phyloP scores from a whole-genome alignment of 2,113 vertebrate species.

The Rattus rattus region DNA sequence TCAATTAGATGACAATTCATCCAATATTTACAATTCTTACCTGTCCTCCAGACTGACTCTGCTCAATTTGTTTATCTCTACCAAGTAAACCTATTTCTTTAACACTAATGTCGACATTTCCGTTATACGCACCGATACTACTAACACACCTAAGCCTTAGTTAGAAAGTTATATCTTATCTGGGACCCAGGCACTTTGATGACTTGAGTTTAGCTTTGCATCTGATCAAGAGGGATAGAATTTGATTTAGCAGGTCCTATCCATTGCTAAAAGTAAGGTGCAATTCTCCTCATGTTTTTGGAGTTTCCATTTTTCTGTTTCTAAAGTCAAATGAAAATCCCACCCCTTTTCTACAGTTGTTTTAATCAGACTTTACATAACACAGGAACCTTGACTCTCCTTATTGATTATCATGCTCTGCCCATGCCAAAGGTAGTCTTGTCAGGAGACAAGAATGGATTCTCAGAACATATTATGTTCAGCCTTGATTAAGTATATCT shows the following conservation, averaged over 20 bases:
- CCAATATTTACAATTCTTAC: not conserved
- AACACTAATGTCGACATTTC: not conserved
- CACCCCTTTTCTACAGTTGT: not conserved
- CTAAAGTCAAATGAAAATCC: not conserved
- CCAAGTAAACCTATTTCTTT: not conserved
- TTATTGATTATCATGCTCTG: not conserved
- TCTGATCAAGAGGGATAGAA: not conserved
- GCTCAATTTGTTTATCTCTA: not conserved
- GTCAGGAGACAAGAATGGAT: fast-evolving
- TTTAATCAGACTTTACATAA: not conserved
- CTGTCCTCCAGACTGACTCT: not conserved
- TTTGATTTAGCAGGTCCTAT: not conserved
- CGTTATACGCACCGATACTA: not conserved
- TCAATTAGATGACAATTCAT: not conserved
- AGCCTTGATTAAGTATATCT: not conserved
- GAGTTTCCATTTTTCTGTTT: not conserved
- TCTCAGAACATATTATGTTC: not conserved
- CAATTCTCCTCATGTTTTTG: not conserved
- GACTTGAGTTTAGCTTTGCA: not conserved
- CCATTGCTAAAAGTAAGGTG: not conserved
- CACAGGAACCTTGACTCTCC: not conserved
- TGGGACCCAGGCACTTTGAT: not conserved
- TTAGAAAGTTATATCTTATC: not conserved
- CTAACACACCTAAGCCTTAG: not conserved
- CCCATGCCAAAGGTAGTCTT: not conserved